A percentile compares a stretch with the other conserved stretches of the same genome.
Evolutionary conservation across 2,797 vertebrate genomes (phyloP).

Genomic region (Thaleichthys pacificus): DNA sequence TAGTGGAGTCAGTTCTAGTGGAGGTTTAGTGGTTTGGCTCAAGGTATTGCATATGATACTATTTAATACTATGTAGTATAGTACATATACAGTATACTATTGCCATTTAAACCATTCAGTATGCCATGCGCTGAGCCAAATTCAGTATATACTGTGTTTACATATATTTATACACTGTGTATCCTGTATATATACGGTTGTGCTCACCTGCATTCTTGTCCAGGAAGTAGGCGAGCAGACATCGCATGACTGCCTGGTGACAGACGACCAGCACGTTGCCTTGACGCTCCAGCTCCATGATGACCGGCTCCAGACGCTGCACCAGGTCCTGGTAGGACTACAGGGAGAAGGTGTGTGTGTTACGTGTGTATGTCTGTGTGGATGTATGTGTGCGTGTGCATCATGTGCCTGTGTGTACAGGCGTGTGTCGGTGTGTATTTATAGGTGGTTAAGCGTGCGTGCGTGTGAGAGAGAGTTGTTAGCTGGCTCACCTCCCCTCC

Average conservation of each 20-base stretch:
- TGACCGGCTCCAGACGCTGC: slow-evolving; percentile 93
- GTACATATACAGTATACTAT: too few relatives aligned
- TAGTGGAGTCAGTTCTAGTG: too few relatives aligned
- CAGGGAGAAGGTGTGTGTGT: slow-evolving; percentile 17
- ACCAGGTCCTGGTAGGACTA: slow-evolving; percentile 98
- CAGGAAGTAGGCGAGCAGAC: slow-evolving; percentile 94
- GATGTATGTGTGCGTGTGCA: not conserved
- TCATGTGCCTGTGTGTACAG: not conserved
- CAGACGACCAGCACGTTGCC: slow-evolving; percentile 92
- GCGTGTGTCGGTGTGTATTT: not conserved
- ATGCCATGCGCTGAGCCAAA: too few relatives aligned
- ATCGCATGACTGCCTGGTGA: slow-evolving; percentile 98
- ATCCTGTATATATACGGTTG: not conserved
- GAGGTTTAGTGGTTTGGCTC: too few relatives aligned
- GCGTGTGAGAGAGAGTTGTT: not conserved
- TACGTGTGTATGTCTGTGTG: not conserved
- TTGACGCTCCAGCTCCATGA: slow-evolving; percentile 96
- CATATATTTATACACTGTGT: not conserved
- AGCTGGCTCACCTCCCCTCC: slow-evolving; percentile 87
- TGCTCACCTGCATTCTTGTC: slow-evolving; percentile 91
- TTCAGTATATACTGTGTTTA: not conserved
- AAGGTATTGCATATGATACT: too few relatives aligned
- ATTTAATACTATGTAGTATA: too few relatives aligned
- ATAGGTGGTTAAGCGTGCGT: slow-evolving; percentile 6
- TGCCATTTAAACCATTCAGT: too few relatives aligned